Evolutionary conservation across 1,140 invertebrate genomes (phyloP).

Genomic region (Diorhabda elongata): DNA sequence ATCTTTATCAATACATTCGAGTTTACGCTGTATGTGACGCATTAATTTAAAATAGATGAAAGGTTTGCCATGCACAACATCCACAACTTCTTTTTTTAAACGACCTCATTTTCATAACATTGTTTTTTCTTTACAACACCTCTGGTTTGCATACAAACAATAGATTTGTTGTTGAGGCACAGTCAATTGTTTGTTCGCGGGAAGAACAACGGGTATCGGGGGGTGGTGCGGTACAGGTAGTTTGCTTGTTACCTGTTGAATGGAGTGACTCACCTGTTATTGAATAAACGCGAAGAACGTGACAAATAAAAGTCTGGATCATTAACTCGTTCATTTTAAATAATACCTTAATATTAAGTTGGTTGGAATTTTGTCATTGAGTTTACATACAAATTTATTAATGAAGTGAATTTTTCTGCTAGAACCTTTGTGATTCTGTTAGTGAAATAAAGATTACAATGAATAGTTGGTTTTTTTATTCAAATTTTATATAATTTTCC

Average conservation of each 20-base stretch:
- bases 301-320: neutral
- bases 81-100: neutral
- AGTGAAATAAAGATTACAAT: too few relatives aligned
- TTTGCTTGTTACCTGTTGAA: constrained; percentile 2
- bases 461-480: too few relatives aligned
- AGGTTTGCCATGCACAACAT: neutral
- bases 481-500: too few relatives aligned
- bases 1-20: too few relatives aligned
- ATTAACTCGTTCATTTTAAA: neutral
- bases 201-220: neutral
- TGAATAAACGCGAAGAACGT: neutral
- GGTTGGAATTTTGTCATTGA: too few relatives aligned
- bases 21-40: neutral
- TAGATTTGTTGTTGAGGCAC: neutral
- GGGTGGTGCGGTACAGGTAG: neutral
- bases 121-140: neutral
- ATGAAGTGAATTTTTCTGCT: too few relatives aligned
- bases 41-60: neutral
- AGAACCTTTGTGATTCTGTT: too few relatives aligned
- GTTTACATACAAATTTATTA: too few relatives aligned
- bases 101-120: constrained; percentile 2
- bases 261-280: constrained; percentile 1
- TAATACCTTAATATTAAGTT: too few relatives aligned
- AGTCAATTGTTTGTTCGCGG: neutral
- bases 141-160: neutral